Evolutionary conservation across 2,888 invertebrate species (phyloP), one percentile per base, ranked within the genome.

Genomic region (Drosophila atripex): DNA sequence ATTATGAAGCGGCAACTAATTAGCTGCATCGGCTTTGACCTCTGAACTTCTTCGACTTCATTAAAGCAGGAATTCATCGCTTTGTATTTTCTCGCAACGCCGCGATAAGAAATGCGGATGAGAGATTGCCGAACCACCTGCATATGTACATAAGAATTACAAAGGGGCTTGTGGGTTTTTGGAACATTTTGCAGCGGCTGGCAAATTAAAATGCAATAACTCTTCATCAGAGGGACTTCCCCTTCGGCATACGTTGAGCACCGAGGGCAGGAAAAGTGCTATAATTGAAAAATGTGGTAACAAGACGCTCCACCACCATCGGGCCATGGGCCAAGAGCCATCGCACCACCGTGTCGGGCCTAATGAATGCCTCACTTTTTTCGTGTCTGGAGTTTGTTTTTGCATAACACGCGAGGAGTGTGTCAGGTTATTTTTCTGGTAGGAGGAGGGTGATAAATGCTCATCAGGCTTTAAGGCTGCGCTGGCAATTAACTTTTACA

Each of bases 201-300:
- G 75, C 85, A 83, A 88, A 89, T 90, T 90, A 89, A 89, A 90
- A 80, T 77, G 89, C 86, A 90, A 90, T 90, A 86, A 87, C 80
- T 90, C 89, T 89, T 89, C 88, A 89, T 89, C 89, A 86, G 75
- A 57, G 55, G 14, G 18, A 25, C 28, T 43, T 23, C 28, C 35
- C 65, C 53, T 28, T 25, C 23, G 18, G 25, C 51, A 45, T 45
- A 75, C 41, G 41, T 52, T 52, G 52, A 65, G 23, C 21, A 28
- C 30, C 23, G 49, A 74, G 68, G 54, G 69, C 76, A 71, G 86
- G 87, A 87, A 84, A 87, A 82, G 87, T 86, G 86, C 78, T 86
- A 88, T 89, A 89, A 89, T 89, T 89, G 90, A 85, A 87, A 89
- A 89, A 89, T 89, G 89, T 89, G 89, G 89, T 89, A 89, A 89